phyloP scores from a whole-genome alignment of 2,113 vertebrate species.

The Bombycilla garrulus region DNA sequence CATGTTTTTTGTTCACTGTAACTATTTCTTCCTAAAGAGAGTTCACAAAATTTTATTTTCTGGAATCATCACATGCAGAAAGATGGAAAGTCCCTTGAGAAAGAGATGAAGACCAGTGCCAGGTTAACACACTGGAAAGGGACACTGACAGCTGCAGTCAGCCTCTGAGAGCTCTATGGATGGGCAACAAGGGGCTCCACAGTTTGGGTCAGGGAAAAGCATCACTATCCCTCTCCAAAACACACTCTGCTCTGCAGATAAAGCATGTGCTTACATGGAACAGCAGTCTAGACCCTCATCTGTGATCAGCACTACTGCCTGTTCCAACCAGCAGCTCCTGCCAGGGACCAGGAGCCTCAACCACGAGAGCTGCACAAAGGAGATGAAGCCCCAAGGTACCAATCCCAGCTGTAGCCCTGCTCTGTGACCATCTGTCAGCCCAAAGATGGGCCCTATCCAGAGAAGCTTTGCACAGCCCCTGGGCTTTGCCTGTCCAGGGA shows the following conservation, averaged over 20 bases:
- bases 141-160: neutral
- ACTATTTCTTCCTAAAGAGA: neutral
- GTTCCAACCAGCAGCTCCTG: neutral
- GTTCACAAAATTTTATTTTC: neutral
- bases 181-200: neutral
- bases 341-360: neutral
- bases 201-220: neutral
- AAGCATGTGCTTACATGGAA: neutral
- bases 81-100: neutral
- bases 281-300: neutral
- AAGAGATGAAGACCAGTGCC: neutral
- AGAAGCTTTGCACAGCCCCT: fast-evolving
- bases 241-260: neutral
- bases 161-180: neutral
- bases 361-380: neutral
- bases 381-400: neutral
- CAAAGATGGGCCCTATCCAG: fast-evolving
- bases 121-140: neutral
- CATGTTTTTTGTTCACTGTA: neutral
- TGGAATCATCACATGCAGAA: neutral
- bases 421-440: neutral
- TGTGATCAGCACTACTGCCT: fast-evolving
- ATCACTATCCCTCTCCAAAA: neutral
- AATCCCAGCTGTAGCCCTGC: neutral
- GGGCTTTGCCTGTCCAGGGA: neutral